Conservation (phyloP, 2,113 vertebrate species). For the Pseudolaguvia tuberculata region DNA sequence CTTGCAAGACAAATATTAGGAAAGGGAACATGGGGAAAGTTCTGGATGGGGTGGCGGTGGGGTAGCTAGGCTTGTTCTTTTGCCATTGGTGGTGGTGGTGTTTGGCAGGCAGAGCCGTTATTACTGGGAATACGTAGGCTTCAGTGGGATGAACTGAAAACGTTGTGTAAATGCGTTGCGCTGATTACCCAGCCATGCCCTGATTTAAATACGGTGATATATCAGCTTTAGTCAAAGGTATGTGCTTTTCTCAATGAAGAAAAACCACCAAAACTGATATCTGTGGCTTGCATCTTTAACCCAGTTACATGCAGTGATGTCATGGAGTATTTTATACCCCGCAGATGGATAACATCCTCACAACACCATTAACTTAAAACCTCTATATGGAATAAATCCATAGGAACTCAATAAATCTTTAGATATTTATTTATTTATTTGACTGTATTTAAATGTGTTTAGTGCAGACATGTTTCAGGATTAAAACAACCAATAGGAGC, state of each 20-base stretch:
- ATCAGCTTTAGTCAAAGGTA: neutral
- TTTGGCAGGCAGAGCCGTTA: conserved; percentile 33
- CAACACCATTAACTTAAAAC: too few species aligned
- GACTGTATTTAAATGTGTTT: too few species aligned
- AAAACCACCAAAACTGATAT: too few species aligned
- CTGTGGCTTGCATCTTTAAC: too few species aligned
- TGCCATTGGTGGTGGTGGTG: neutral
- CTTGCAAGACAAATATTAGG: conserved; percentile 18
- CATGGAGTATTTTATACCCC: too few species aligned
- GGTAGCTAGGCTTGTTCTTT: neutral
- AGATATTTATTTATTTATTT: too few species aligned
- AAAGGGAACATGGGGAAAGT: conserved; percentile 2
- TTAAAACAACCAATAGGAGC: too few species aligned
- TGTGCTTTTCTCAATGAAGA: neutral
- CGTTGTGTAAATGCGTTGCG: conserved; percentile 27
- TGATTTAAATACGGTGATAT: neutral
- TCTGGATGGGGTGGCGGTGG: neutral
- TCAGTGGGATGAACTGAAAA: conserved; percentile 22
- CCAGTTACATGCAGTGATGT: too few species aligned
- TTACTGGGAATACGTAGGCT: conserved; percentile 28
- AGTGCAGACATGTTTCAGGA: too few species aligned
- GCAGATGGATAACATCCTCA: conserved; percentile 12
- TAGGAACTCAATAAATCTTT: too few species aligned
- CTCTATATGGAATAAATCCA: too few species aligned
- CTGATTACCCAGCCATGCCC: conserved; percentile 35